phyloP scores from a whole-genome alignment of 2,113 vertebrate genomes.

The Vanacampus margaritifer region DNA sequence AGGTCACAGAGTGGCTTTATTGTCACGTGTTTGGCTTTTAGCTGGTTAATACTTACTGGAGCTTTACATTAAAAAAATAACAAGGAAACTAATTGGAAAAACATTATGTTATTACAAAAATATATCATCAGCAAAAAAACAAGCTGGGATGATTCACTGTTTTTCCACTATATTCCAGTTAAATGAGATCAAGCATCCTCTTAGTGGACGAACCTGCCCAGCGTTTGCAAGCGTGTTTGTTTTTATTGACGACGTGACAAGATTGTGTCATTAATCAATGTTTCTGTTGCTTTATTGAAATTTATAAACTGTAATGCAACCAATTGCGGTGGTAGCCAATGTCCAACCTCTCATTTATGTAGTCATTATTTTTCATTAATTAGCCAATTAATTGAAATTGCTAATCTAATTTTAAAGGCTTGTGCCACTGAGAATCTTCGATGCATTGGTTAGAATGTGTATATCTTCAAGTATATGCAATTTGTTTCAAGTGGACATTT shows the following conservation, averaged over 20 bases:
- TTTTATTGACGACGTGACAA: background rate
- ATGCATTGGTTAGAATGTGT: background rate
- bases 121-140: background rate
- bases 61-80: no score
- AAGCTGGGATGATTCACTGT: background rate
- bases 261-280: background rate
- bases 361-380: background rate
- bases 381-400: background rate
- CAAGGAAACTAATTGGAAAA: background rate
- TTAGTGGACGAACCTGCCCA: background rate
- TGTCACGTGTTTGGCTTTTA: background rate
- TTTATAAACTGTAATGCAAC: background rate
- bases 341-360: background rate
- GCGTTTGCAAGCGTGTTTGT: background rate
- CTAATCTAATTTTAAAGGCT: background rate
- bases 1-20: background rate
- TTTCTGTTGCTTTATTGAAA: background rate
- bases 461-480: background rate
- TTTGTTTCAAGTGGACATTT: no score
- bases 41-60: background rate
- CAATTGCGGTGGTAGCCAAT: background rate
- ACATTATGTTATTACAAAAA: background rate
- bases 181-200: background rate
- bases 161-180: background rate
- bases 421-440: background rate